Percentiles rank a stretch among this genome's conserved stretches.
Conservation (phyloP, 2,888 invertebrate species). For the Orthonevra nobilis region DNA sequence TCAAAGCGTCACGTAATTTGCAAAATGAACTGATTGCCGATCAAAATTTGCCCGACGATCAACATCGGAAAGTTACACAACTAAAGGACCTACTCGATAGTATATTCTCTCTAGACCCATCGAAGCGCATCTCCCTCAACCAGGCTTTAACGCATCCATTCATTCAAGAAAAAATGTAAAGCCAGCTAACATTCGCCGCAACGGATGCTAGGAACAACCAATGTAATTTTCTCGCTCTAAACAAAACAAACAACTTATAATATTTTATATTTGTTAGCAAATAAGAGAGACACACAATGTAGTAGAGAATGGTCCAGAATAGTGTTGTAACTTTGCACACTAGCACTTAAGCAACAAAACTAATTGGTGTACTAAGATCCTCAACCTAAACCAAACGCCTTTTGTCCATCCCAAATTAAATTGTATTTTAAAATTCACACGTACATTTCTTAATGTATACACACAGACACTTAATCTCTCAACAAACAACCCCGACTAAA, state of each 20-base stretch:
- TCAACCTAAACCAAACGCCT: slow-evolving; percentile 26
- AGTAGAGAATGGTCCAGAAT: slow-evolving; percentile 44
- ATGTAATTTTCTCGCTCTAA: slow-evolving; percentile 63
- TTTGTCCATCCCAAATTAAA: slow-evolving; percentile 21
- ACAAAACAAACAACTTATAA: slow-evolving; percentile 40
- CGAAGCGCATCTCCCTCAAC: slow-evolving; percentile 95
- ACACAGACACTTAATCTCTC: slow-evolving; percentile 14
- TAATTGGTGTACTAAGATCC: slow-evolving; percentile 46
- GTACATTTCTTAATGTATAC: slow-evolving; percentile 46
- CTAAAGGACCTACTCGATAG: slow-evolving; percentile 95
- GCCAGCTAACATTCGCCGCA: slow-evolving; percentile 2
- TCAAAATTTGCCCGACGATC: slow-evolving; percentile 92
- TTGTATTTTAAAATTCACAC: slow-evolving; percentile 50
- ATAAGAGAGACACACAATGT: slow-evolving; percentile 49
- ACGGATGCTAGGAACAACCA: slow-evolving; percentile 30
- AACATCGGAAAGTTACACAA: slow-evolving; percentile 94
- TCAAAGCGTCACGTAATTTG: slow-evolving; percentile 92
- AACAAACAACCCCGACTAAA: slow-evolving; percentile 12
- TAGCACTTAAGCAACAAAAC: slow-evolving; percentile 17
- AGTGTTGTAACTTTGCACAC: slow-evolving; percentile 46
- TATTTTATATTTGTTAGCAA: slow-evolving; percentile 58
- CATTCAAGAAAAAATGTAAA: slow-evolving; percentile 94
- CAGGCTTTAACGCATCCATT: slow-evolving; percentile 96
- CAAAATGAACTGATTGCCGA: slow-evolving; percentile 93
- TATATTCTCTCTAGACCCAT: slow-evolving; percentile 94